A percentile compares a stretch with the other conserved stretches of the same genome.
phyloP scores from a whole-genome alignment of 2,113 vertebrate species.

The Dasyornis broadbenti region DNA sequence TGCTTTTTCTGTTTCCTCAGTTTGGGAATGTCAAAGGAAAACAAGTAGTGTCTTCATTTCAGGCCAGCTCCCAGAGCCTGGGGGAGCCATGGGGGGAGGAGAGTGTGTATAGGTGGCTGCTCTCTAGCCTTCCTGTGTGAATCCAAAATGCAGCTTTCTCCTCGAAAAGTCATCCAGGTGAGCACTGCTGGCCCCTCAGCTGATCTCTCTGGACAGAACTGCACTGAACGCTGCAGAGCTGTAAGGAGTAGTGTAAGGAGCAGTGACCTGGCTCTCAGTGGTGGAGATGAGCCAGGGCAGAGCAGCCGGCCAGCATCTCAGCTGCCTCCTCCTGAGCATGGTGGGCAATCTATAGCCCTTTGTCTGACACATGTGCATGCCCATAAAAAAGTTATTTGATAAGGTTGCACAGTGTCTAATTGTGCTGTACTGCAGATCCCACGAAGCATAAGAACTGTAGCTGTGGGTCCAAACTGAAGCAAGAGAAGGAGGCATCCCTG shows the following conservation, averaged over 20 bases:
- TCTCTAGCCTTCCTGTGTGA: background rate
- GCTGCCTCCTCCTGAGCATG: background rate
- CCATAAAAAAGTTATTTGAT: background rate
- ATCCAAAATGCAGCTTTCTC: background rate
- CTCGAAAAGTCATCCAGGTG: background rate
- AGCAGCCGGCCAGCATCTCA: background rate
- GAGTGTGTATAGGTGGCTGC: background rate
- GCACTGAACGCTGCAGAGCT: background rate
- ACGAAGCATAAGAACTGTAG: accelerated
- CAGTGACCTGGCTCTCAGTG: accelerated
- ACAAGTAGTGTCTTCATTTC: background rate
- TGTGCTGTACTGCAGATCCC: background rate
- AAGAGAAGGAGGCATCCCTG: background rate
- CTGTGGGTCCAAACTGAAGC: background rate
- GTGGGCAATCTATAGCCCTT: background rate
- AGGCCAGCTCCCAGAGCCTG: accelerated
- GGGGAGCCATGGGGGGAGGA: background rate
- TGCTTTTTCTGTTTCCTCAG: background rate
- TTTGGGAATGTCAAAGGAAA: background rate
- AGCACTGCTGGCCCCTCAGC: accelerated
- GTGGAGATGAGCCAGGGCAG: background rate
- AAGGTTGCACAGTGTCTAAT: background rate
- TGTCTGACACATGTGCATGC: accelerated
- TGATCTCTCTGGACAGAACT: background rate
- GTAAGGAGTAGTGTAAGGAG: background rate